Evolutionary conservation across 35 echinoderm and acorn worm genomes (phyloP), one percentile per base, ranked within the genome.

Genomic region (Diadema setosum): DNA sequence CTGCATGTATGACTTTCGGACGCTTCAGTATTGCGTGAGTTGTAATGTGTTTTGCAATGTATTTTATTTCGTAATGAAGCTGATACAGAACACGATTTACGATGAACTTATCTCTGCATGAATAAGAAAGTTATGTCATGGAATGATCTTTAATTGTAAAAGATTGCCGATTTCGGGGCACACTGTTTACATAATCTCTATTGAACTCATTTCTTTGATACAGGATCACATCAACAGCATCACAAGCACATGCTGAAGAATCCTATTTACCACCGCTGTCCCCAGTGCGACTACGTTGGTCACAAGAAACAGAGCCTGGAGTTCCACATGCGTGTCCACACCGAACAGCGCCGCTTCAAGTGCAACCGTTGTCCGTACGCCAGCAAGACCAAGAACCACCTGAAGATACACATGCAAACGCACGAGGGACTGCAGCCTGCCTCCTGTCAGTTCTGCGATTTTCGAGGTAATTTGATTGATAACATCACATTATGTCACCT

Each of bases 311-410:
- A 78, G 11, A 93, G 91, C 70, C 39, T 88, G 1, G 27, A 86
- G 32, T 93, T 88, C 81, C 91, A 93, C 42, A 93, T 93, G 91
- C 49, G 91, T 18, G 88, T 93, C 61, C 91, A 93, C 21, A 55
- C 52, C 0, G 91, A 93, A 64, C 82, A 93, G 59, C 65, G 91
- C 17, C 91, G 85, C 42, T 84, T 87, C 36, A 93, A 93, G 46
- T 93, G 91, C 45, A 64, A 83, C 41, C 64, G 87, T 4, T 93
- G 91, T 76, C 58, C 91, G 0, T 93, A 93, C 24, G 91, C 91
- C 60, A 93, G 91, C 36, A 93, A 93, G 45, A 93, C 91, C 45
- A 93, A 93, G 46, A 93, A 93, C 36, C 87, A 93, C 45, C 91
- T 93, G 2, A 93, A 88, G 20, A 86, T 88, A 23, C 91, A 93